Evolutionary conservation across 2,113 vertebrate species (phyloP), one percentile per base, ranked within the genome.

Genomic region (Chroicocephalus ridibundus): DNA sequence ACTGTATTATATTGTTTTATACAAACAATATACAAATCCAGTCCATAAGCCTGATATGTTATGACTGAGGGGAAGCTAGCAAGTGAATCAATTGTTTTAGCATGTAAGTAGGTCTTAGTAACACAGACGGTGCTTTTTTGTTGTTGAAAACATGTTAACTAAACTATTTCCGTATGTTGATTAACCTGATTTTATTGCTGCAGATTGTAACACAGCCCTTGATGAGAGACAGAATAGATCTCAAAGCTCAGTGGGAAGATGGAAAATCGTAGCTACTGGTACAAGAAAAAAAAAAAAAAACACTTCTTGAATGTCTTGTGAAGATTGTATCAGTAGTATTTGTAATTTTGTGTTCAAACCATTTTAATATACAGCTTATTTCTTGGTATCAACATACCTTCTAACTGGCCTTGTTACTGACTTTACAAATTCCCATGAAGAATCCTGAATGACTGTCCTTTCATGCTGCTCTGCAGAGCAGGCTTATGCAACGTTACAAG

Each of bases 81-180:
- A 57, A 66, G 14, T 70, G 24, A 89, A 74, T 49, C 29, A 44
- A 86, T 86, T 93, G 24, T 88, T 89, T 91, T 75, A 90, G 60
- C 40, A 60, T 85, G 34, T 81, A 42, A 81, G 69, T 72, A 69
- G 38, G 20, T 68, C 57, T 52, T 55, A 49, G 49, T 57, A 62
- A 58, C 54, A 69, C 54, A 95, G 46, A 90, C 57, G 62, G 51
- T 46, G 46, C 19, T 78, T 95, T 95, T 94, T 57, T 47, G 40
- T 60, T 76, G 61, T 66, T 32, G 71, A 92, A 72, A 96, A 49
- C 25, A 36, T 86, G 76, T 93, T 88, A 93, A 80, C 25, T 81
- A 86, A 97, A 93, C 26, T 71, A 54, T 64, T 86, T 97, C 76
- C 86, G 65, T 82, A 87, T 84, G 81, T 49, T 97, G 40, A 66